These are phyloP conservation scores for Lepidostoma basale DNA, from an alignment of 1,140 invertebrate species.

Conservation along the genomic window DNA sequence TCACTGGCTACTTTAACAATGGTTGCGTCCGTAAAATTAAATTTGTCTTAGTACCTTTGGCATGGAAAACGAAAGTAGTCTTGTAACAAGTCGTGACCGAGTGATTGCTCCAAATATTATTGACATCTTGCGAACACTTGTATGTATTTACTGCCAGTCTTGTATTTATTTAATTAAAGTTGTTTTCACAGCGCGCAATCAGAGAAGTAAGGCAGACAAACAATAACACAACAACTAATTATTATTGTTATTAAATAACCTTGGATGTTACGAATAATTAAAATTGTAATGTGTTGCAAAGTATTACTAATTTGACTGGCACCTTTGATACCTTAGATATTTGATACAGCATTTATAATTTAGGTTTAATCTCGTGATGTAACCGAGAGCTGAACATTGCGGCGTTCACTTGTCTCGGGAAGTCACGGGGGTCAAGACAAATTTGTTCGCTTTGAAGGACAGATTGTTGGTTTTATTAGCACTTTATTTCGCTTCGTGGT, in stretches of 20 bases:
- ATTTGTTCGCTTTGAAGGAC: slow-evolving; percentile 7
- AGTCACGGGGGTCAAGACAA: not conserved
- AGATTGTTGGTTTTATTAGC: not conserved
- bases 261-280: slow-evolving; percentile 5
- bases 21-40: slow-evolving; percentile 2
- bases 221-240: slow-evolving; percentile 11
- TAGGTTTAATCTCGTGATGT: no score
- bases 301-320: no score
- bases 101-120: slow-evolving; percentile 41
- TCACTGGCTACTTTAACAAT: not conserved
- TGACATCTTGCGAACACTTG: slow-evolving; percentile 44
- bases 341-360: no score
- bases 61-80: slow-evolving; percentile 34
- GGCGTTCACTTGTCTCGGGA: slow-evolving; percentile 13
- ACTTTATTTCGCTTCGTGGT: not conserved
- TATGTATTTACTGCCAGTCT: not conserved
- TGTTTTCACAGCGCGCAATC: slow-evolving; percentile 1
- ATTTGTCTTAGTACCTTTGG: not conserved
- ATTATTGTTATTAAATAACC: slow-evolving; percentile 2
- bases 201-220: not conserved
- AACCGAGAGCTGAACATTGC: no score
- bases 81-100: slow-evolving; percentile 41
- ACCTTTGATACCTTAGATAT: no score
- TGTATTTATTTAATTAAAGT: slow-evolving; percentile 18
- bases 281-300: not conserved